These are phyloP conservation scores for Oscheius sp. DNA, from an alignment of 2,888 invertebrate species.

Conservation along the genomic window DNA sequence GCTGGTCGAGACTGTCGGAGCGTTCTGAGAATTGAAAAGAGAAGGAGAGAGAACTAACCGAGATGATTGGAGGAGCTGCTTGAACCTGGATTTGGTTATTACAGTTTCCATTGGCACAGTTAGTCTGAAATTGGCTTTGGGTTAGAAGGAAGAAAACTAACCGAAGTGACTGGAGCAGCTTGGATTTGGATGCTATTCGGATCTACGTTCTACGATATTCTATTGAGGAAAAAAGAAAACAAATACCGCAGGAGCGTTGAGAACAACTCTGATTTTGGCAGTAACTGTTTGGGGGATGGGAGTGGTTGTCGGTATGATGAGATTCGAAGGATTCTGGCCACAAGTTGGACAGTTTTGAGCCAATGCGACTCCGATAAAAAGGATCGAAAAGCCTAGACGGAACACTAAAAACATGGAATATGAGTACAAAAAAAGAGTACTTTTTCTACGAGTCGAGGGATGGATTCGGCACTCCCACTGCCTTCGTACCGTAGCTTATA, in stretches of 20 bases:
- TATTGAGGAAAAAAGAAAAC: neutral
- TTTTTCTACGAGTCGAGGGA: constrained; percentile 6
- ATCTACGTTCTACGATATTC: neutral
- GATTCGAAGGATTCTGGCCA: neutral
- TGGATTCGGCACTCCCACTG: neutral
- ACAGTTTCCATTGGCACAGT: constrained; percentile 6
- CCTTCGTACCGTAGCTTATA: neutral
- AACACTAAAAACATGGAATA: neutral
- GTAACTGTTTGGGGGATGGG: constrained; percentile 9
- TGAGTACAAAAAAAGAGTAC: neutral
- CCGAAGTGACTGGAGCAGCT: neutral
- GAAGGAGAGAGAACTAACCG: no score
- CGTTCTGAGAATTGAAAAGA: no score
- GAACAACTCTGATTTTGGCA: constrained; percentile 1
- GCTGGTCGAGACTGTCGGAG: neutral
- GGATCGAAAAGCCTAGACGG: neutral
- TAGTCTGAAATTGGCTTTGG: neutral
- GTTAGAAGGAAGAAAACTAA: no score
- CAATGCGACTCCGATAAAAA: neutral
- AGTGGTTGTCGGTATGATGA: neutral
- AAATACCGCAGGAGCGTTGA: neutral
- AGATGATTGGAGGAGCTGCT: neutral
- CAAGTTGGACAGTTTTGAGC: constrained; percentile 5
- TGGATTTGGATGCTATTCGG: neutral
- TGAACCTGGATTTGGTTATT: neutral